Evolutionary conservation across 2,113 vertebrate genomes (phyloP).

Genomic region (Vireo altiloquus): DNA sequence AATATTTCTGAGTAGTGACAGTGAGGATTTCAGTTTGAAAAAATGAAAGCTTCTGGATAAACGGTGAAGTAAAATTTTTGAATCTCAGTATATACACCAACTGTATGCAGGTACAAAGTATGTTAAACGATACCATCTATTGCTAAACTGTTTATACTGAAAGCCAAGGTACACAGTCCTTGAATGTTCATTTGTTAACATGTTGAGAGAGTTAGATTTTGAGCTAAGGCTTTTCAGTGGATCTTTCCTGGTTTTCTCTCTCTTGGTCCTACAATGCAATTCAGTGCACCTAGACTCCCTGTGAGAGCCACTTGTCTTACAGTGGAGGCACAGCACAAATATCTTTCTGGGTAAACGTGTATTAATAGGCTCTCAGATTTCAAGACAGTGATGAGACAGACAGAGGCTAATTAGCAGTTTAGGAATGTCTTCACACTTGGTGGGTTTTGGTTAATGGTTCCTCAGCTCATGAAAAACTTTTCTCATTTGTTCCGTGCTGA

Average conservation of each 20-base stretch:
- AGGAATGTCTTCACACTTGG: background rate
- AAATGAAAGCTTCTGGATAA: background rate
- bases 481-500: background rate
- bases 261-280: background rate
- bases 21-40: background rate
- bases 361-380: background rate
- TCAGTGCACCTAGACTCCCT: background rate
- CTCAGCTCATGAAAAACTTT: background rate
- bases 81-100: background rate
- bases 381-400: background rate
- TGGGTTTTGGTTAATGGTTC: background rate
- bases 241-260: background rate
- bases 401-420: background rate
- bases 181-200: background rate
- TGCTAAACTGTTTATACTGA: constrained; percentile 8
- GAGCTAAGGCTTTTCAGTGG: background rate
- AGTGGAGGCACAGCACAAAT: background rate
- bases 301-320: background rate
- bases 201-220: background rate
- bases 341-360: background rate
- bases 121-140: background rate
- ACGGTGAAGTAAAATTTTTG: background rate
- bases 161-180: background rate
- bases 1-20: background rate
- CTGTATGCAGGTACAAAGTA: background rate